These are phyloP conservation scores for Chrysina gloriosa DNA, from an alignment of 2,888 invertebrate genomes.

Conservation along the genomic window DNA sequence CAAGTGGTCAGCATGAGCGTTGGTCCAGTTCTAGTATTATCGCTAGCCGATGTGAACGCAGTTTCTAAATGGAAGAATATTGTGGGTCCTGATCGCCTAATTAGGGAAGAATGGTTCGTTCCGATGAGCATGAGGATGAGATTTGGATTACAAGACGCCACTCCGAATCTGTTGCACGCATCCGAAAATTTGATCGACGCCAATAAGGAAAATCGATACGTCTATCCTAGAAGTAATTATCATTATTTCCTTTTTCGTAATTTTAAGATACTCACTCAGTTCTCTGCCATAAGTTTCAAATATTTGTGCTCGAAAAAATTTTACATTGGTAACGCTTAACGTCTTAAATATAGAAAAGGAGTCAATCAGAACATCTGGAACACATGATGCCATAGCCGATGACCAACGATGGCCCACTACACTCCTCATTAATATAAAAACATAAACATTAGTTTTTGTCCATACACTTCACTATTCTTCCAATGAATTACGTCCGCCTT, in stretches of 20 bases:
- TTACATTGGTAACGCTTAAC: no score
- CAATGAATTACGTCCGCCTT: no score
- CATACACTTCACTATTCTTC: no score
- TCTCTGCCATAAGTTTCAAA: no score
- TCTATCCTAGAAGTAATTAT: conserved; percentile 83
- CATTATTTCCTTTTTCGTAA: background rate
- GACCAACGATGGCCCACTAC: no score
- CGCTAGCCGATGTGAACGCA: conserved; percentile 76
- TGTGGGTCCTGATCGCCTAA: conserved; percentile 77
- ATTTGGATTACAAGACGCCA: conserved; percentile 75
- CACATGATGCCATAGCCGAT: no score
- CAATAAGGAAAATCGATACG: conserved; percentile 85
- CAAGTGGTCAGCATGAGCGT: conserved; percentile 84
- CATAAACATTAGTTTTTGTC: no score
- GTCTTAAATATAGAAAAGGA: no score
- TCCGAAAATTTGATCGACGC: conserved; percentile 76
- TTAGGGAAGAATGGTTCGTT: conserved; percentile 76
- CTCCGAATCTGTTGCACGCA: conserved; percentile 83
- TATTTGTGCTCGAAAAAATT: no score
- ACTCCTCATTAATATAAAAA: no score
- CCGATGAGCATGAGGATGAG: conserved; percentile 78
- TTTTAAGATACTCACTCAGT: no score
- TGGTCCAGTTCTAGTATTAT: conserved; percentile 78
- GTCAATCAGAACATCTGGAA: no score
- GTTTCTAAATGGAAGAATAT: conserved; percentile 79